These are phyloP conservation scores for Maniola hyperantus DNA, from an alignment of 2,888 invertebrate species.

Conservation along the genomic window DNA sequence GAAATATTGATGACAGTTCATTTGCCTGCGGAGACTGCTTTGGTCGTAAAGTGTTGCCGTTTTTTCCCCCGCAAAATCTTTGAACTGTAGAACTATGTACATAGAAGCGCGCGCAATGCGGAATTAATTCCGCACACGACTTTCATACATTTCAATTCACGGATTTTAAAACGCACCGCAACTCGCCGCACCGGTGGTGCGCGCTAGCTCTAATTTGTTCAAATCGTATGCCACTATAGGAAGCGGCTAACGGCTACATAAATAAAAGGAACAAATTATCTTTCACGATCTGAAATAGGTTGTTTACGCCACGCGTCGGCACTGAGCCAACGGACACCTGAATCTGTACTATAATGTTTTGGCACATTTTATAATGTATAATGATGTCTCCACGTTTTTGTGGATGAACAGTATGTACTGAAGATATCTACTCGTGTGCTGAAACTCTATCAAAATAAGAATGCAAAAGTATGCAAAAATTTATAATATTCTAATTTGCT, in stretches of 20 bases:
- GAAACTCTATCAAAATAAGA: conserved; percentile 2
- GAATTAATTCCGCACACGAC: too few relatives aligned
- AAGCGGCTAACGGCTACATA: conserved; percentile 53
- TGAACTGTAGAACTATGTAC: too few relatives aligned
- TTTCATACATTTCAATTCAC: too few relatives aligned
- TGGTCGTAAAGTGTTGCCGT: conserved; percentile 16
- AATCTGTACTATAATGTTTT: conserved; percentile 68
- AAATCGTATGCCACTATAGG: conserved; percentile 31
- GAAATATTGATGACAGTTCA: conserved; percentile 15
- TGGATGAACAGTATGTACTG: neutral
- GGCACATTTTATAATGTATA: conserved; percentile 69
- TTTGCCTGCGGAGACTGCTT: neutral
- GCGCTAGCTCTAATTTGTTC: conserved; percentile 12
- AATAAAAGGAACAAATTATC: conserved; percentile 63
- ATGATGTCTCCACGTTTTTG: conserved; percentile 45
- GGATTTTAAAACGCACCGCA: too few relatives aligned
- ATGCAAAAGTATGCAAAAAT: neutral
- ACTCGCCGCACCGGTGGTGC: too few relatives aligned
- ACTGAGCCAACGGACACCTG: conserved; percentile 73
- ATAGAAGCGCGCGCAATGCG: too few relatives aligned
- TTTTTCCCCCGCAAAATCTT: too few relatives aligned
- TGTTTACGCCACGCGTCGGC: conserved; percentile 78
- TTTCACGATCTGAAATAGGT: conserved; percentile 76
- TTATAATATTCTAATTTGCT: too few relatives aligned
- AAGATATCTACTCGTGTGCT: too few relatives aligned